Conservation (phyloP, 2,797 vertebrate species). For the Coendou prehensilis region DNA sequence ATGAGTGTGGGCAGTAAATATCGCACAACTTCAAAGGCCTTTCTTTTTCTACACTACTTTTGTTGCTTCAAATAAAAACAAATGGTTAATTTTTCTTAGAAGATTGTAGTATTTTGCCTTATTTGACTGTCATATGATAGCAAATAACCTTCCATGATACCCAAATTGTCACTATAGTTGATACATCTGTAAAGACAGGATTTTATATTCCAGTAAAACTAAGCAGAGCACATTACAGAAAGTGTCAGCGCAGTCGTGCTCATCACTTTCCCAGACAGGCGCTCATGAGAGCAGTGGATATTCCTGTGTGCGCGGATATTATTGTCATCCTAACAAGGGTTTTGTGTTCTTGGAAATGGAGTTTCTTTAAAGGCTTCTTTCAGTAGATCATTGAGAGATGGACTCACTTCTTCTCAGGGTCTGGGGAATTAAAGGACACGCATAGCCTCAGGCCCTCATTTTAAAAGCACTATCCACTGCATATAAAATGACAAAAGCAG, state of each 20-base stretch:
- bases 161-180: not conserved
- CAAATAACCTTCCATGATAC: not conserved
- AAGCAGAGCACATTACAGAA: not conserved
- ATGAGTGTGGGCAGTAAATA: not conserved
- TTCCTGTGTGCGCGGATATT: not conserved
- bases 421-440: constrained; percentile 83
- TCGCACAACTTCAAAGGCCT: not conserved
- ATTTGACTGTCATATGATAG: not conserved
- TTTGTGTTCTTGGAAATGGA: constrained; percentile 79
- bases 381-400: constrained; percentile 80
- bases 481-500: constrained; percentile 83
- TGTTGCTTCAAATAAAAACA: not conserved
- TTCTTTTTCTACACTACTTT: not conserved
- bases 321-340: constrained; percentile 56
- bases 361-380: constrained; percentile 83
- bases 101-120: constrained; percentile 24
- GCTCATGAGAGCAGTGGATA: not conserved
- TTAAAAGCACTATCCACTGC: constrained; percentile 85
- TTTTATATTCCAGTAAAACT: not conserved
- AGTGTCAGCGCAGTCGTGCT: not conserved
- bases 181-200: constrained; percentile 7
- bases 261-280: not conserved
- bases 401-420: constrained; percentile 81
- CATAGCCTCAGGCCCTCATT: constrained; percentile 77
- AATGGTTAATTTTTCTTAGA: constrained; percentile 19